Conservation (phyloP, 2,888 invertebrate genomes). For the Formica aserva region DNA sequence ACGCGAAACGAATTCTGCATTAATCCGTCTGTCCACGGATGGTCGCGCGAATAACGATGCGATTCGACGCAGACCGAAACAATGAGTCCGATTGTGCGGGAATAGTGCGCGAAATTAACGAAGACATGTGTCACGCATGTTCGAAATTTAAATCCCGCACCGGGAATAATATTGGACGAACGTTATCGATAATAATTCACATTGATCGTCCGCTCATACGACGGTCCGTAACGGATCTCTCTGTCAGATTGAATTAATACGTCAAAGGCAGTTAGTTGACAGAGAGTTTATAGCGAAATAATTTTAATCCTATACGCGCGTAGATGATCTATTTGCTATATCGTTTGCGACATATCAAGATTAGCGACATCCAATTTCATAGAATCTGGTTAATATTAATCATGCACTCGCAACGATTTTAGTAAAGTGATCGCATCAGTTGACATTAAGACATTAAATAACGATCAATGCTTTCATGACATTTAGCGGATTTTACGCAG, state of each 20-base stretch:
- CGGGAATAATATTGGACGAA: slow-evolving; percentile 16
- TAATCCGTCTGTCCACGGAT: slow-evolving; percentile 41
- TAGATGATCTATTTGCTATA: neutral
- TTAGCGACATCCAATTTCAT: neutral
- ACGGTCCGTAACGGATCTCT: slow-evolving; percentile 7
- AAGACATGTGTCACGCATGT: slow-evolving; percentile 39
- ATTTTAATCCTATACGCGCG: slow-evolving; percentile 9
- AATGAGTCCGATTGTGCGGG: slow-evolving; percentile 32
- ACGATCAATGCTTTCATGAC: neutral
- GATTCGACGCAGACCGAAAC: slow-evolving; percentile 21
- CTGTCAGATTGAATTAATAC: slow-evolving; percentile 37
- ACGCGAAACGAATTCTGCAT: slow-evolving; percentile 32
- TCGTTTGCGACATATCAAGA: neutral
- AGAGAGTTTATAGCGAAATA: slow-evolving; percentile 15
- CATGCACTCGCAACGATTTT: neutral
- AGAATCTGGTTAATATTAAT: slow-evolving; percentile 1
- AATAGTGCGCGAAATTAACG: slow-evolving; percentile 48
- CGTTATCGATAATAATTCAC: slow-evolving; percentile 37
- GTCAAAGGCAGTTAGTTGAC: slow-evolving; percentile 27
- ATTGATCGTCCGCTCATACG: slow-evolving; percentile 2
- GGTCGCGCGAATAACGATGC: slow-evolving; percentile 57
- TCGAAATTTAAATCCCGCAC: slow-evolving; percentile 33
- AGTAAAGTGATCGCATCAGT: neutral
- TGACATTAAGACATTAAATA: neutral
- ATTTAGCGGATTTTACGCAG: neutral